phyloP scores from a whole-genome alignment of 2,797 vertebrate genomes.

The Poliocrania exsul region DNA sequence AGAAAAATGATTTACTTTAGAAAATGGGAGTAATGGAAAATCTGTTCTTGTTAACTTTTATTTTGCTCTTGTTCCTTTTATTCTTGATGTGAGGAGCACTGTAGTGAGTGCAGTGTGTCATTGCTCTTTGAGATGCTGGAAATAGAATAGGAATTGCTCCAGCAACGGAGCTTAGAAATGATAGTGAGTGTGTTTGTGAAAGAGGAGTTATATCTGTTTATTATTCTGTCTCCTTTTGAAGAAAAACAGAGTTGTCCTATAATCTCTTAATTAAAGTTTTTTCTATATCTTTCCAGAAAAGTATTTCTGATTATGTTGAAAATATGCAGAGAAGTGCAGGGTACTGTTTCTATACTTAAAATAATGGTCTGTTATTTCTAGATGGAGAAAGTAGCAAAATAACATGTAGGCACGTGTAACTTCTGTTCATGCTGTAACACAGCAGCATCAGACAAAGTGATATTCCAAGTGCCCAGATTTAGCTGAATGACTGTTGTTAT shows the following conservation, averaged over 20 bases:
- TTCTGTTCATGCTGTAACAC: not conserved
- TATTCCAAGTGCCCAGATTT: not conserved
- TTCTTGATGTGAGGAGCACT: slow-evolving; percentile 5
- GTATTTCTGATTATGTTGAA: slow-evolving; percentile 22
- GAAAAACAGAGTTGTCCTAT: slow-evolving; percentile 34
- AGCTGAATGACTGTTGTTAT: not conserved
- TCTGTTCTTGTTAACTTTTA: slow-evolving; percentile 10
- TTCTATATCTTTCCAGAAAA: slow-evolving; percentile 6
- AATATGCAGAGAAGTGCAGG: not conserved
- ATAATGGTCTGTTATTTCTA: not conserved
- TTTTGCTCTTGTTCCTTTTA: slow-evolving; percentile 35
- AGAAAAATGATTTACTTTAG: slow-evolving; percentile 54
- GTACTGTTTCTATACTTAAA: slow-evolving; percentile 1
- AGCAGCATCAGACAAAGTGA: not conserved
- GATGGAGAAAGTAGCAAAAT: not conserved
- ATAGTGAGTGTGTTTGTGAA: not conserved
- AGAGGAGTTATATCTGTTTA: slow-evolving; percentile 58
- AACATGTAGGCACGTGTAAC: not conserved
- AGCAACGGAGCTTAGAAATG: slow-evolving; percentile 14
- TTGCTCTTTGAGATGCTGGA: slow-evolving; percentile 45
- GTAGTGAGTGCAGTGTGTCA: slow-evolving; percentile 18
- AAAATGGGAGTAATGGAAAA: slow-evolving; percentile 42
- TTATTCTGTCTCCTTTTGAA: slow-evolving; percentile 53
- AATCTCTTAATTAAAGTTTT: slow-evolving; percentile 32
- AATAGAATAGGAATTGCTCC: slow-evolving; percentile 61